Evolutionary conservation across 2,888 invertebrate genomes (phyloP).

Genomic region (Neoascia interrupta): DNA sequence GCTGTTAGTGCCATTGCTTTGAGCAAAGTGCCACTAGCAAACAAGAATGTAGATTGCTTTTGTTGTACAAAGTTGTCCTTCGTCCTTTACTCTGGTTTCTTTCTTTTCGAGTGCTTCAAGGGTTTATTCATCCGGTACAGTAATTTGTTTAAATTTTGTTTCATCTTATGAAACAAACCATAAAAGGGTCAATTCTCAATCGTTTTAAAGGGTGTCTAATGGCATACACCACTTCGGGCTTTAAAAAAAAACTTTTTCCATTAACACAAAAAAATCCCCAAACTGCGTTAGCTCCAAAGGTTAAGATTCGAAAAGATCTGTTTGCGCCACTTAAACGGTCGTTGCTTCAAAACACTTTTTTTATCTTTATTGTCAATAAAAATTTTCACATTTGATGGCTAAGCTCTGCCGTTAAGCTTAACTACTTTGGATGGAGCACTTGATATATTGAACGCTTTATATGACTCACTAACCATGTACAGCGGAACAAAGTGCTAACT

Average conservation of each 20-base stretch:
- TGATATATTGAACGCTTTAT: slow-evolving; percentile 2
- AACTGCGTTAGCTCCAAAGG: neutral
- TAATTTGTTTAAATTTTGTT: slow-evolving; percentile 21
- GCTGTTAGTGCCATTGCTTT: slow-evolving; percentile 31
- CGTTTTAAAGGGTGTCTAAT: no score
- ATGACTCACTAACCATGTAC: slow-evolving; percentile 8
- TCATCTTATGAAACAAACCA: slow-evolving; percentile 1
- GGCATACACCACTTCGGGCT: no score
- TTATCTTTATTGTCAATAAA: neutral
- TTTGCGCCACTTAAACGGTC: slow-evolving; percentile 19
- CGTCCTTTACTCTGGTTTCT: slow-evolving; percentile 26
- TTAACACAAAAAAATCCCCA: no score
- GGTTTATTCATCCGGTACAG: slow-evolving; percentile 20
- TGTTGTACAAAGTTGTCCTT: slow-evolving; percentile 29
- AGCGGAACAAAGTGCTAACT: slow-evolving; percentile 15
- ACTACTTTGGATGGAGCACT: slow-evolving; percentile 17
- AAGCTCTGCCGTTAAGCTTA: slow-evolving; percentile 25
- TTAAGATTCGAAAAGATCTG: neutral
- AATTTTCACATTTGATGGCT: slow-evolving; percentile 12
- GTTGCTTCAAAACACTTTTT: slow-evolving; percentile 13
- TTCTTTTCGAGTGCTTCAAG: slow-evolving; percentile 32
- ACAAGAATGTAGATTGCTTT: slow-evolving; percentile 42
- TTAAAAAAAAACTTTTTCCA: no score
- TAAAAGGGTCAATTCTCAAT: no score
- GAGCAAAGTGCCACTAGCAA: slow-evolving; percentile 44